phyloP scores from a whole-genome alignment of 2,888 invertebrate genomes.

The Clistopyga incitator region DNA sequence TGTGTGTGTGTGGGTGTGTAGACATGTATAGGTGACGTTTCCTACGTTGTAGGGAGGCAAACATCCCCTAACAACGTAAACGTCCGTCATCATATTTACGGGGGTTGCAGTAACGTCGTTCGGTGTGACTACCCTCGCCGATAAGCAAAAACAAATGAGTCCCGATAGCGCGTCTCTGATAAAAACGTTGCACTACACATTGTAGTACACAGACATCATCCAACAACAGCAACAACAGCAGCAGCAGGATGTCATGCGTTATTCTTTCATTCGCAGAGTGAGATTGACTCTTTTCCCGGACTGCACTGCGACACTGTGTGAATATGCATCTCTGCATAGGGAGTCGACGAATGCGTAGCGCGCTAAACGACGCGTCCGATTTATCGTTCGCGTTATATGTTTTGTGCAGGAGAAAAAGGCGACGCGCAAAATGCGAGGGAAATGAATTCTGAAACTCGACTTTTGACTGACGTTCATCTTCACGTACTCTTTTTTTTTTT shows the following conservation, averaged over 20 bases:
- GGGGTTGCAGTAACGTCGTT: constrained; percentile 72
- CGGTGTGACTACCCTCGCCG: constrained; percentile 58
- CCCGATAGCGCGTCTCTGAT: constrained; percentile 72
- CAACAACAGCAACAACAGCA: constrained; percentile 19
- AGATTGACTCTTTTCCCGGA: constrained; percentile 32
- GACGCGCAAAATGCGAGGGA: background rate
- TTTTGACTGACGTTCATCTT: constrained; percentile 27
- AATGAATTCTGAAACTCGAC: constrained; percentile 35
- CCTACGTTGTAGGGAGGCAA: background rate
- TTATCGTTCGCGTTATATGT: constrained; percentile 20
- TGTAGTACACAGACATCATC: constrained; percentile 33
- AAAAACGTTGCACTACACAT: constrained; percentile 18
- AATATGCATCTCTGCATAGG: constrained; percentile 24
- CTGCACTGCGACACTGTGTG: constrained; percentile 24
- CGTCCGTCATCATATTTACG: constrained; percentile 81
- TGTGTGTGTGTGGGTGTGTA: background rate
- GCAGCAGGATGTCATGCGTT: constrained; percentile 25
- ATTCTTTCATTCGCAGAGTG: constrained; percentile 43
- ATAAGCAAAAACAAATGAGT: constrained; percentile 83
- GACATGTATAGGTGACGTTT: too few species aligned
- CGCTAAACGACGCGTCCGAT: constrained; percentile 35
- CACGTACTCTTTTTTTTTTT: constrained; percentile 2
- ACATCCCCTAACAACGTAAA: constrained; percentile 55
- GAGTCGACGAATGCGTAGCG: constrained; percentile 17
- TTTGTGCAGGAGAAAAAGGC: constrained; percentile 10